These are phyloP conservation scores for Propsilocerus akamusi DNA, from an alignment of 1,140 invertebrate genomes.

Conservation along the genomic window DNA sequence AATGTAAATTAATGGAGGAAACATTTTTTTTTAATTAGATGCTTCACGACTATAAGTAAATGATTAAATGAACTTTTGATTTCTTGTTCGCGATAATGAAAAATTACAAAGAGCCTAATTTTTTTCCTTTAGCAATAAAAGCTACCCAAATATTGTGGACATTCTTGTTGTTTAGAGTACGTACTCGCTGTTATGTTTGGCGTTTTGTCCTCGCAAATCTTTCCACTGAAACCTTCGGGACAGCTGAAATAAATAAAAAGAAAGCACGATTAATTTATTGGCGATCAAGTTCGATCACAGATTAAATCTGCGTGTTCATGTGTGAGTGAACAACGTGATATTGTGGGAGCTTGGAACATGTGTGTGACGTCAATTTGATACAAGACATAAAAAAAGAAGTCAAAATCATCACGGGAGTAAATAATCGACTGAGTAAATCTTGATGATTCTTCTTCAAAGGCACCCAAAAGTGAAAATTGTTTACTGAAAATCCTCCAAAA, in stretches of 20 bases:
- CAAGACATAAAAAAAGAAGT: slow-evolving; percentile 8
- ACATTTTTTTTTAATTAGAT: neutral
- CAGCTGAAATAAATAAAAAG: slow-evolving; percentile 43
- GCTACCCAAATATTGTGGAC: slow-evolving; percentile 19
- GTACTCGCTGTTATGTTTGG: slow-evolving; percentile 19
- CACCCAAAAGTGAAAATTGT: neutral
- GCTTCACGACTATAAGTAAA: neutral
- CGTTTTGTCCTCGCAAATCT: slow-evolving; percentile 62
- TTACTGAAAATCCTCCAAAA: neutral
- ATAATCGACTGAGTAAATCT: neutral
- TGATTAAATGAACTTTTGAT: neutral
- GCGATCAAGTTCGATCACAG: neutral
- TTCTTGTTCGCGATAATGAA: neutral
- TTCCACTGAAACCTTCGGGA: slow-evolving; percentile 60
- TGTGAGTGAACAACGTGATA: slow-evolving; percentile 5
- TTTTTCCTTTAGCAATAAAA: slow-evolving; percentile 25
- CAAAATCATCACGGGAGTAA: neutral
- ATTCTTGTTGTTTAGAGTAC: slow-evolving; percentile 21
- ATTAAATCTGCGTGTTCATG: slow-evolving; percentile 6
- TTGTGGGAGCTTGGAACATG: slow-evolving; percentile 3
- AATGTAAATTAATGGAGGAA: too few relatives aligned
- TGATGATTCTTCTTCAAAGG: neutral
- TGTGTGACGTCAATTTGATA: neutral
- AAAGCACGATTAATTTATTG: neutral
- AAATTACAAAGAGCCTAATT: neutral